Base-by-base conservation (phyloP, 1,140 invertebrate species). In the Drosophila jambulina region DNA sequence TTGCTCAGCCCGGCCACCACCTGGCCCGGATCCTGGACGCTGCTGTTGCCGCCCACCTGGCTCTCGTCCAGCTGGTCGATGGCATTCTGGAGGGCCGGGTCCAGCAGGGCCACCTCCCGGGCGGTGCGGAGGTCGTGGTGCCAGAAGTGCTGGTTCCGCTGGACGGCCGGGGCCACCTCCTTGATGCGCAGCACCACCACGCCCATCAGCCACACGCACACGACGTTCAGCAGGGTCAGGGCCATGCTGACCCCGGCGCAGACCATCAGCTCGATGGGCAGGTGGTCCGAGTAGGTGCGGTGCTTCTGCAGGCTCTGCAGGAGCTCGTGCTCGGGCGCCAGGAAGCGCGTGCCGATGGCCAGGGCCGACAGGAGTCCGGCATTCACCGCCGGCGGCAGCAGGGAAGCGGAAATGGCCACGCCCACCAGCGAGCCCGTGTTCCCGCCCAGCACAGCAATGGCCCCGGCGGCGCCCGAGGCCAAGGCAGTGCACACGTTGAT, bases 321-420 rank as follows among this genome's bases (percentile, higher is more conserved):
- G 74, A 84, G 92, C 92, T 54, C 78, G 49, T 59, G 53, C 0
- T 92, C 82, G 25, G 93, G 81, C 7, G 91, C 80, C 38, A 91
- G 58, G 51, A 93, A 88, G 0, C 93, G 74, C 0, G 93, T 83
- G 38, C 94, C 93, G 4, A 95, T 77, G 3, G 95, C 93, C 82
- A 95, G 93, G 0, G 95, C 95, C 95, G 95, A 96, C 1, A 96
- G 85, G 9, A 96, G 90, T 2, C 96, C 96, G 8, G 95, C 94
- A 87, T 97, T 97, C 0, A 97, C 96, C 21, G 96, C 95, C 4
- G 96, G 96, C 19, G 96, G 96, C 42, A 97, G 93, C 9, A 97
- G 91, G 0, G 96, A 96, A 0, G 96, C 96, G 1, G 96, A 97
- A 54, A 97, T 97, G 7, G 96, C 96, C 10, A 97, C 96, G 40